phyloP scores from a whole-genome alignment of 2,113 vertebrate species.

The Corvus cornix region DNA sequence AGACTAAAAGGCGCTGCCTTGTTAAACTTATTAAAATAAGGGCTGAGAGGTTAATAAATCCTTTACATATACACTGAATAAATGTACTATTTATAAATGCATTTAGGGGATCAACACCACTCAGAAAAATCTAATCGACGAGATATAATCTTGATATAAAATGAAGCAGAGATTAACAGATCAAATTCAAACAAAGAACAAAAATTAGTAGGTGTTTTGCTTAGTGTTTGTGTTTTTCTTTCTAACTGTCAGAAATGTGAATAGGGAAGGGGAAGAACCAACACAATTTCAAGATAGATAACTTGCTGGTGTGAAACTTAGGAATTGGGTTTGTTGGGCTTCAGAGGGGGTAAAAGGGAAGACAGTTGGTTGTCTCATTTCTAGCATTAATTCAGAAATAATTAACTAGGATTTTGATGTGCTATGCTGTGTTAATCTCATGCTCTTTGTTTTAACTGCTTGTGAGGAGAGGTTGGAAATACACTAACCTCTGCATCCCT shows the following conservation, averaged over 20 bases:
- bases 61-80: background rate
- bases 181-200: background rate
- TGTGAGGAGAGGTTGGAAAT: background rate
- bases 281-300: background rate
- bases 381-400: background rate
- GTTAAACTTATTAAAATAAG: background rate
- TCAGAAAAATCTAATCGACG: background rate
- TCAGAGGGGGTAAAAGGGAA: fast-evolving
- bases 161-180: background rate
- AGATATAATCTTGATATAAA: background rate
- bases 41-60: background rate
- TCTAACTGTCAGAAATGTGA: background rate
- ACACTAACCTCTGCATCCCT: background rate
- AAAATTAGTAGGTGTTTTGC: background rate
- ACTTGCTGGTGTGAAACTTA: background rate
- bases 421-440: background rate
- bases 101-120: background rate
- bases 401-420: background rate
- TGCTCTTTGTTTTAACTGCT: background rate
- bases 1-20: background rate
- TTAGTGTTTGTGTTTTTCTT: background rate
- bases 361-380: background rate
- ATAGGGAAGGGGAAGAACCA: background rate
- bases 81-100: background rate
- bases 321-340: background rate